These are phyloP conservation scores for Danio aesculapii DNA, from an alignment of 2,797 vertebrate species.

Conservation along the genomic window DNA sequence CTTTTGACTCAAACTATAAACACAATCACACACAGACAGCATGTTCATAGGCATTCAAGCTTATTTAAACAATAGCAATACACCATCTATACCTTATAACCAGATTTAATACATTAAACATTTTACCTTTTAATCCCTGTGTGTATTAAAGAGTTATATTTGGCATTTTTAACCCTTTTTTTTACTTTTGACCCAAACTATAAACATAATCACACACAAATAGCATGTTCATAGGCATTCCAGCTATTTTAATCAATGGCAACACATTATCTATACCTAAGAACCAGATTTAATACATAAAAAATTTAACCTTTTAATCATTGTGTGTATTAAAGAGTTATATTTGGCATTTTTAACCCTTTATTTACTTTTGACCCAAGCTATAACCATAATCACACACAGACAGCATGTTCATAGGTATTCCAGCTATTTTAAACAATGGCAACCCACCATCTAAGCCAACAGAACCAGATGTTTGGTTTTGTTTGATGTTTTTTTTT, in stretches of 20 bases:
- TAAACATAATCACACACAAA: not conserved
- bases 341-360: not conserved
- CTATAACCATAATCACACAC: not conserved
- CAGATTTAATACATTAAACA: not conserved
- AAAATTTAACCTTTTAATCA: not conserved
- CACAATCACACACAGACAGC: not conserved
- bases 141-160: too few relatives aligned
- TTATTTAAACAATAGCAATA: constrained; percentile 12
- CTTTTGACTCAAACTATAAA: not conserved
- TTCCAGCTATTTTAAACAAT: constrained; percentile 27
- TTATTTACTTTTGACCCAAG: not conserved
- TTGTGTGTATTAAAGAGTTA: not conserved
- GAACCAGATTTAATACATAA: too few relatives aligned
- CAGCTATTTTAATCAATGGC: constrained; percentile 3
- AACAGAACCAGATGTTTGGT: constrained; percentile 17
- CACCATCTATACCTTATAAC: not conserved
- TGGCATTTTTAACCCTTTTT: constrained; percentile 5
- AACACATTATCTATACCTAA: too few relatives aligned
- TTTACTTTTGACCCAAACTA: not conserved
- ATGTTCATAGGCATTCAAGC: constrained; percentile 13
- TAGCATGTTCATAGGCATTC: not conserved
- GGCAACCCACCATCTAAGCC: not conserved
- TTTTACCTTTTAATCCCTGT: too few relatives aligned
- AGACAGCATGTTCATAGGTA: not conserved
- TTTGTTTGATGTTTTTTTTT: constrained; percentile 23